Conservation (phyloP, 2,888 invertebrate genomes). For the Rhorus exstirpatorius region DNA sequence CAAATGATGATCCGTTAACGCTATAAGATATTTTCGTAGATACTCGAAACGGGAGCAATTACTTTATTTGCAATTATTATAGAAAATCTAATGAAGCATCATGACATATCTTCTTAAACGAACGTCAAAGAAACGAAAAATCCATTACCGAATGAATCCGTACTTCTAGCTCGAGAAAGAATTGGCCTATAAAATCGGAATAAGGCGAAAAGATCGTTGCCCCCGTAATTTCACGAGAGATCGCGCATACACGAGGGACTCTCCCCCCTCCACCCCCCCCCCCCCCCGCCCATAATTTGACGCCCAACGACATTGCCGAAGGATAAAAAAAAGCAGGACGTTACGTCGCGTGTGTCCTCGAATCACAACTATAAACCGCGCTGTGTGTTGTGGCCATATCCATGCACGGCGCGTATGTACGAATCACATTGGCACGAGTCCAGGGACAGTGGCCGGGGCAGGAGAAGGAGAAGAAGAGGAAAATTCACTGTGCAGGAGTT, state of each 20-base stretch:
- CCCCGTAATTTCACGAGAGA: constrained; percentile 31
- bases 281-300: too few relatives aligned
- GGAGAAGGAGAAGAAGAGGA: neutral
- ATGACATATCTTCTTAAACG: neutral
- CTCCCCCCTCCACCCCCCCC: too few relatives aligned
- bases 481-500: constrained; percentile 71
- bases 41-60: too few relatives aligned
- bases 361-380: constrained; percentile 54
- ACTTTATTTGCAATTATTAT: neutral
- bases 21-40: too few relatives aligned
- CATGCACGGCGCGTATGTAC: constrained; percentile 46
- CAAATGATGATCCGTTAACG: too few relatives aligned
- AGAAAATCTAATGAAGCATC: neutral
- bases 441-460: constrained; percentile 59
- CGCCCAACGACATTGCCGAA: constrained; percentile 21
- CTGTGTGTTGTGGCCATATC: constrained; percentile 16
- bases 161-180: constrained; percentile 8
- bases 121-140: neutral
- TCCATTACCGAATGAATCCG: constrained; percentile 25
- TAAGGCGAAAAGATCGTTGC: neutral
- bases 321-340: constrained; percentile 51
- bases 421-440: constrained; percentile 77
- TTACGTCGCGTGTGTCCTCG: constrained; percentile 42
- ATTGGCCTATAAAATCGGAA: constrained; percentile 37
- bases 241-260: constrained; percentile 5